phyloP scores from a whole-genome alignment of 2,888 invertebrate genomes.

The Pandemis corylana region DNA sequence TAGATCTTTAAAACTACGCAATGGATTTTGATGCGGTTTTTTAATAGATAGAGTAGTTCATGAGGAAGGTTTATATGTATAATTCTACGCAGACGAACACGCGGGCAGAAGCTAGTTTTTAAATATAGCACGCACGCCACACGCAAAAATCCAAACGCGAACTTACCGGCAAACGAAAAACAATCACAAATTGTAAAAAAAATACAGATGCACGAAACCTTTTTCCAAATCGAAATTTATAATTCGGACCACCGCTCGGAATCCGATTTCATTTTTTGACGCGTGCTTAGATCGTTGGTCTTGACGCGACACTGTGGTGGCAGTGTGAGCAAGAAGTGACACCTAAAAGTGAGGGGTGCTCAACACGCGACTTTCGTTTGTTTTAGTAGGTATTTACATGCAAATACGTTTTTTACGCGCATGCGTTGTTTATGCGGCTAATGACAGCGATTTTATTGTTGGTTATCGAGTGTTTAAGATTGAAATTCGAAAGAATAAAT shows the following conservation, averaged over 20 bases:
- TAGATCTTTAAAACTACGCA: no score
- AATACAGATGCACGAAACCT: conserved; percentile 24
- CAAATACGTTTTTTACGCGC: conserved; percentile 41
- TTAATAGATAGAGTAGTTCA: no score
- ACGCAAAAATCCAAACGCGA: conserved; percentile 9
- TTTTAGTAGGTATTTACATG: conserved; percentile 32
- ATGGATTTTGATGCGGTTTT: no score
- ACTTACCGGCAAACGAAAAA: conserved; percentile 22
- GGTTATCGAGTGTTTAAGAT: neutral
- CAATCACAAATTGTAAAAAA: neutral
- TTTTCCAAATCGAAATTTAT: conserved; percentile 3
- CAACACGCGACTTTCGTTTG: conserved; percentile 66
- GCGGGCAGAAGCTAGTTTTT: no score
- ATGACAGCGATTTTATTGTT: conserved; percentile 16
- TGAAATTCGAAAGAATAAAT: neutral
- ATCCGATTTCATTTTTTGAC: conserved; percentile 39
- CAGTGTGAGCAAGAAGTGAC: conserved; percentile 52
- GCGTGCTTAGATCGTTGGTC: conserved; percentile 69
- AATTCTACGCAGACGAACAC: no score
- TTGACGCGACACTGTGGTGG: conserved; percentile 63
- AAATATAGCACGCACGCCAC: conserved; percentile 15
- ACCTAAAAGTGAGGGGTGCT: conserved; percentile 57
- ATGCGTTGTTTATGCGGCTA: conserved; percentile 35
- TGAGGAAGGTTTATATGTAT: no score
- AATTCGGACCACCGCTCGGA: conserved; percentile 17